Evolutionary conservation across 1,140 invertebrate species (phyloP).

Genomic region (Scylla paramamosain): DNA sequence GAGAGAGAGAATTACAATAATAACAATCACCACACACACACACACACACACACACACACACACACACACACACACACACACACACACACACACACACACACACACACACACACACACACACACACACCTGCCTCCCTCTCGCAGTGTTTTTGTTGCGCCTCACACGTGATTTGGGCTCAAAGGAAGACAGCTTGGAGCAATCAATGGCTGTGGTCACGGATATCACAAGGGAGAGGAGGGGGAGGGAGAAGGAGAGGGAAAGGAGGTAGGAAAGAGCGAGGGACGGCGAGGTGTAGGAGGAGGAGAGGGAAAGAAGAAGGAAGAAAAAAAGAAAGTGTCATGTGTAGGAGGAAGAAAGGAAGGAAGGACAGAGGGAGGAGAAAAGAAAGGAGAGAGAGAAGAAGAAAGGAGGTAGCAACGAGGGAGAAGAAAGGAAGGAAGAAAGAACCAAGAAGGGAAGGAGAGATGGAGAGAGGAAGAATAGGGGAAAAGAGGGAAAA

Average conservation of each 20-base stretch:
- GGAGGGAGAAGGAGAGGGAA: neutral
- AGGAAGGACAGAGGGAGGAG: neutral
- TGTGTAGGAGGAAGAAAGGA: neutral
- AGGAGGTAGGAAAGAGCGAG: neutral
- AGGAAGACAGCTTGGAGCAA: slow-evolving; percentile 43
- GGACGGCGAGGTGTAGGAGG: neutral
- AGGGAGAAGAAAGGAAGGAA: neutral
- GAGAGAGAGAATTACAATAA: neutral
- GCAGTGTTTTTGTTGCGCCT: slow-evolving; percentile 42
- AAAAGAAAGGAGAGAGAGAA: neutral
- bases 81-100: slow-evolving; percentile 35
- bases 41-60: neutral
- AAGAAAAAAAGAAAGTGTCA: neutral
- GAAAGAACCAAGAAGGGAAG: neutral
- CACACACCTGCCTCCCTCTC: slow-evolving; percentile 16
- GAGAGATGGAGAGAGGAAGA: neutral
- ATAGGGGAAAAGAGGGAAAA: neutral
- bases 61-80: slow-evolving; percentile 45
- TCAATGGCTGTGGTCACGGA: slow-evolving; percentile 45
- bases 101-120: slow-evolving; percentile 25
- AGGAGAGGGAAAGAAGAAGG: neutral
- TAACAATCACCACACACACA: neutral
- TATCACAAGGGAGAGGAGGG: neutral
- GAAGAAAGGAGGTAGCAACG: neutral
- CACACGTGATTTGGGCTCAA: slow-evolving; percentile 66